Conservation (phyloP, 1,140 invertebrate genomes). For the Euwallacea similis region DNA sequence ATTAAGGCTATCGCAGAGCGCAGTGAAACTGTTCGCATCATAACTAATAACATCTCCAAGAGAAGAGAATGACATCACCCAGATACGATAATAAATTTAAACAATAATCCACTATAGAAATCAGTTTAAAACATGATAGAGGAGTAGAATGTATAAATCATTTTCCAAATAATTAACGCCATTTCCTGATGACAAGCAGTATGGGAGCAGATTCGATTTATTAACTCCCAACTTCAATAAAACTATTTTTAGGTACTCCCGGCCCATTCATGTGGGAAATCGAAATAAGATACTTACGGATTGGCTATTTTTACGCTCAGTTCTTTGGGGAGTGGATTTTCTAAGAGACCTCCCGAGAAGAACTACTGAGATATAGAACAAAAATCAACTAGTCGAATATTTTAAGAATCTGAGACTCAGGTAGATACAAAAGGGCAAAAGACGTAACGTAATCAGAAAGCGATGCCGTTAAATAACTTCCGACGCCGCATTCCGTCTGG, state of each 20-base stretch:
- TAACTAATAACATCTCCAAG: too few species aligned
- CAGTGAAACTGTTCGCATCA: too few species aligned
- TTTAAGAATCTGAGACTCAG: too few species aligned
- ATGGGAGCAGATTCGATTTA: conserved; percentile 16
- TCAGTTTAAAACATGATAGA: too few species aligned
- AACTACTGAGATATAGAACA: too few species aligned
- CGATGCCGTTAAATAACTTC: neutral
- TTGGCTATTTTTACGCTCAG: neutral
- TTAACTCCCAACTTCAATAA: conserved; percentile 12
- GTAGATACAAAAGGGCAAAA: too few species aligned
- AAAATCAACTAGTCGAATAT: too few species aligned
- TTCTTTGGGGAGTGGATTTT: neutral
- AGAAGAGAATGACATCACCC: too few species aligned
- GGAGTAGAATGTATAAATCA: neutral
- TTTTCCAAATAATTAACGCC: neutral
- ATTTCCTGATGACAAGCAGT: conserved; percentile 1
- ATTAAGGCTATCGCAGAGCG: too few species aligned
- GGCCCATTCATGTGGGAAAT: neutral
- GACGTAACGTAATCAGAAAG: neutral
- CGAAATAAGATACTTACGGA: neutral
- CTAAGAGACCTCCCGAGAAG: too few species aligned
- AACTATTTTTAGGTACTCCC: conserved; percentile 19
- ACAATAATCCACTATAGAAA: too few species aligned
- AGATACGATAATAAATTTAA: too few species aligned
- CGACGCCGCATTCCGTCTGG: neutral